phyloP scores from a whole-genome alignment of 2,797 vertebrate species.

The Phrynocephalus guinanensis region DNA sequence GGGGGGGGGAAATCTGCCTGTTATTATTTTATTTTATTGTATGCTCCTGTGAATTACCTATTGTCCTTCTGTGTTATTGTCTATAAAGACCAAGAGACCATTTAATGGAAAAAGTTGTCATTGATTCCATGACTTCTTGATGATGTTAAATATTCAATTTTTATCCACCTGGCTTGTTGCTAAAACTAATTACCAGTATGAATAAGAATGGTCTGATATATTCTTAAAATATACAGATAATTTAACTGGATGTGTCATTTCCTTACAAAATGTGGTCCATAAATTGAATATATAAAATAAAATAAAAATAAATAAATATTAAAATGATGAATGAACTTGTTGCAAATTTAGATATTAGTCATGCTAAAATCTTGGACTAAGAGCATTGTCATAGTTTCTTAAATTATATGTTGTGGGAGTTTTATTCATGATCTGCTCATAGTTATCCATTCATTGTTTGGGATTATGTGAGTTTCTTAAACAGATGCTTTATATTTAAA shows the following conservation, averaged over 20 bases:
- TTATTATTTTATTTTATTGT: no score
- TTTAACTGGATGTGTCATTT: conserved; percentile 33
- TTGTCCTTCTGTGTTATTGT: conserved; percentile 20
- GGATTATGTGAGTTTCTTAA: neutral
- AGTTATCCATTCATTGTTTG: neutral
- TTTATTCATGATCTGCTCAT: conserved; percentile 11
- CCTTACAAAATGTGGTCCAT: conserved; percentile 3
- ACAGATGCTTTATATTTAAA: neutral
- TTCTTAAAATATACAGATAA: conserved; percentile 20
- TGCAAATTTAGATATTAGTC: neutral
- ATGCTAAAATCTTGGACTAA: neutral
- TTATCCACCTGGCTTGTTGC: neutral
- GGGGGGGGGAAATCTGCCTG: neutral
- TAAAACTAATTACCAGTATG: conserved; percentile 41
- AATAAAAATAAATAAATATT: conserved; percentile 33
- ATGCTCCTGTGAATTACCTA: neutral
- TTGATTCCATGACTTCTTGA: conserved; percentile 44
- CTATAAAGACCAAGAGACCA: neutral
- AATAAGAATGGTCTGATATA: neutral
- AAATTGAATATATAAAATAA: conserved; percentile 15
- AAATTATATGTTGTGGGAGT: neutral
- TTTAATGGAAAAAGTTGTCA: conserved; percentile 43
- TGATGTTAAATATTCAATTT: conserved; percentile 53
- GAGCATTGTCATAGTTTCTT: neutral
- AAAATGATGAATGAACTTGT: neutral